A percentile compares a stretch with the other conserved stretches of the same genome.
These are phyloP conservation scores for Papilio polyxenes DNA, from an alignment of 1,140 invertebrate species.

Conservation along the genomic window DNA sequence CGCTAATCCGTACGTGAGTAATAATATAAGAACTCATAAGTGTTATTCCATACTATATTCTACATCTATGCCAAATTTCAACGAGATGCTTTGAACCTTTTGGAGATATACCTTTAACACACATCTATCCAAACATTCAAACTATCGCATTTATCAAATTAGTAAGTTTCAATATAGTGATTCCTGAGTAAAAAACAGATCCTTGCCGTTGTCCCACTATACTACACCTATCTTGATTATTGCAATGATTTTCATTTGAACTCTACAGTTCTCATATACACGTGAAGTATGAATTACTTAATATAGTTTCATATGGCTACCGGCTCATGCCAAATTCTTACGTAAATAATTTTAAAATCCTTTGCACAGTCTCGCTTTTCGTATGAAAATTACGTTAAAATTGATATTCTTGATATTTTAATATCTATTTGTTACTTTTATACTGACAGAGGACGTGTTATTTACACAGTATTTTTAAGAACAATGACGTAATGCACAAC, in stretches of 20 bases:
- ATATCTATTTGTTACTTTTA: constrained; percentile 20
- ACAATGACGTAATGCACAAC: neutral
- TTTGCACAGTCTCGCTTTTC: constrained; percentile 19
- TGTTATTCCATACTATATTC: no score
- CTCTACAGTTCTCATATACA: neutral
- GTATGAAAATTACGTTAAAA: neutral
- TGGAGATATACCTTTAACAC: no score
- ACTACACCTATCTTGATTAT: neutral
- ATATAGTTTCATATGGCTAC: constrained; percentile 10
- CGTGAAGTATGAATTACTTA: neutral
- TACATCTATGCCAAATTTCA: no score
- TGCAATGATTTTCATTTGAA: neutral
- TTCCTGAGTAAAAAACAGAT: neutral
- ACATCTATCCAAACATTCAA: no score
- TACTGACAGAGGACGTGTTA: neutral
- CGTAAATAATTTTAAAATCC: constrained; percentile 29
- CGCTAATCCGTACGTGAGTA: no score
- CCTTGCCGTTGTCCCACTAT: neutral
- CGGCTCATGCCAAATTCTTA: constrained; percentile 27
- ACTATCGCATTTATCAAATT: no score
- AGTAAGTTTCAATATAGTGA: no score
- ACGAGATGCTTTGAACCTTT: no score
- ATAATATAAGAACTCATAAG: no score
- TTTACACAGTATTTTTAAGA: neutral
- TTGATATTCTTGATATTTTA: constrained; percentile 3